Conservation (phyloP, 2,113 vertebrate genomes). For the Suricata suricatta region DNA sequence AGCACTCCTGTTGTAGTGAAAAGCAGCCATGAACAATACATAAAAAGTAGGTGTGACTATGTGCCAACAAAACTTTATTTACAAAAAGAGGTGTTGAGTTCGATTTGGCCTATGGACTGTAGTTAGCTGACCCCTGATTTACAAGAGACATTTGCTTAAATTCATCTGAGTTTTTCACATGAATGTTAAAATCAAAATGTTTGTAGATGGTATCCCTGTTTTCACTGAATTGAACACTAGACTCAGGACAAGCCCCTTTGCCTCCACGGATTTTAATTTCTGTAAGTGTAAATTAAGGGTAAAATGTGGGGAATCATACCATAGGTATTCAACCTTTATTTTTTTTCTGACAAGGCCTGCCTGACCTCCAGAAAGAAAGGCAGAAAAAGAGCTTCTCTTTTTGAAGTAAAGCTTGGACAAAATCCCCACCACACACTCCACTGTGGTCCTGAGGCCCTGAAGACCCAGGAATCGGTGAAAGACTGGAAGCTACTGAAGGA, state of each 20-base stretch:
- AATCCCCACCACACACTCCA: background rate
- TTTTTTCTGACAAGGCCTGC: background rate
- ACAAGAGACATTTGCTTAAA: background rate
- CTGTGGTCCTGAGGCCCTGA: background rate
- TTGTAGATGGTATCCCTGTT: background rate
- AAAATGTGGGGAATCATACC: background rate
- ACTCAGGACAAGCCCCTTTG: background rate
- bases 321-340: background rate
- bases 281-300: background rate
- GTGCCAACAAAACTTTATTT: background rate
- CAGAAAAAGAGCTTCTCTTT: background rate
- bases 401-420: background rate
- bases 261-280: background rate
- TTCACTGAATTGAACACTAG: background rate
- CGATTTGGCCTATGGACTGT: background rate
- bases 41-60: background rate
- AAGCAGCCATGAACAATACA: background rate
- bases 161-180: background rate
- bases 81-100: background rate
- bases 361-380: background rate
- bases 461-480: background rate
- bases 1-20: background rate
- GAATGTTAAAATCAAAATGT: slow-evolving; percentile 17
- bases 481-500: background rate
- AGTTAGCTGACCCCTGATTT: background rate